Base-by-base conservation (phyloP, 2,888 invertebrate genomes). In the Proisotoma minuta region DNA sequence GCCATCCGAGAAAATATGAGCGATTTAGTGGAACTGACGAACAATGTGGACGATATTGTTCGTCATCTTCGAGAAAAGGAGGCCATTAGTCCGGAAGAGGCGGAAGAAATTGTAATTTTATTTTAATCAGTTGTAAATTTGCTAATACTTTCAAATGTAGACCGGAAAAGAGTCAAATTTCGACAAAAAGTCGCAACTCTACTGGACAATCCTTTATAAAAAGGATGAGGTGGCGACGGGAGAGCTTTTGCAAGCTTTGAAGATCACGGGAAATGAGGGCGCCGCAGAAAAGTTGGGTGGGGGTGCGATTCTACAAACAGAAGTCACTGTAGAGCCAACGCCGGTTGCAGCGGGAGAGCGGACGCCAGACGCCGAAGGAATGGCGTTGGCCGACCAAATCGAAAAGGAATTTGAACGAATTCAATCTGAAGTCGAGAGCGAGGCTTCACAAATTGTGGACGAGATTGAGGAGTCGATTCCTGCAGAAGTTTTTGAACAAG, bases 11-110 rank as follows among this genome's bases (percentile, higher is more conserved):
- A 54, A 23, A 61, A 65, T 47, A 54, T 59, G 5, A 43, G 24
- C 28, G 15, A 22, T 26, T 43, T 65, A 34, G 65, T 62, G 15
- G 27, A 62, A 24, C 29, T 65, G 3, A 65, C 62, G 10, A 51
- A 54, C 12, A 62, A 65, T 29, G 52, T 62, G 4, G 59, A 54
- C 1, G 56, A 27, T 18, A 23, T 65, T 2, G 12, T 65, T n/a
- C n/a, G 28, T 2, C 28, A 57, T 28, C 59, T 59, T n/a, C 12
- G 54, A 10, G 29, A 62, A 34, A 59, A 53, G 59, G 62, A 49
- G 1, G 52, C 60, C 1, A 5, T 65, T 20, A 52, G 39, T 15
- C 59, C 59, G 18, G 49, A 34, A 0, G 65, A 65, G n/a, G 49
- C 43, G 15, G 59, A 59, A 53, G 56, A 50, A 34, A 60, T 65